Evolutionary conservation across 2,797 vertebrate species (phyloP), one percentile per base, ranked within the genome.

Genomic region (Ceryle rudis): DNA sequence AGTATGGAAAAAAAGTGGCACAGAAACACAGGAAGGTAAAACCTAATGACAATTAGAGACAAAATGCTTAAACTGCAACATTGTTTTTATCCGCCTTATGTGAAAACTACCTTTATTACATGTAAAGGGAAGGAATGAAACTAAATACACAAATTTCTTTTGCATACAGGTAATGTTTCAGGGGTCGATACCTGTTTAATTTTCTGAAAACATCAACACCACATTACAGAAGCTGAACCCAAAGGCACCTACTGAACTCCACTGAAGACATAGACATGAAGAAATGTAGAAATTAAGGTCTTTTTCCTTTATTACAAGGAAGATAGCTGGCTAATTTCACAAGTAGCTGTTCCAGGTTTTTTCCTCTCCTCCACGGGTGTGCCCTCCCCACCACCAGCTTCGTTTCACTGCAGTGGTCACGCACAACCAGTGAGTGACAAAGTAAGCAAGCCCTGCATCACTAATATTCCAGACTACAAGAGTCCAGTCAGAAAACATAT

Each of bases 281-380:
- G 54, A 51, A n/a, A 1, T 6, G 3, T 21, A 58, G 28, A 58
- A 82, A 29, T 72, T 14, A 19, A 82, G 60, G 26, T 28, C 9
- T 70, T 79, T 84, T 70, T 90, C 62, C 61, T 70, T 54, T 47
- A 31, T 60, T 41, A 58, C 6, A 57, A 73, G 78, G 78, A 97
- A 94, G 79, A 82, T 88, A 81, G 42, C 37, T 64, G 58, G 66
- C 80, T 92, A 94, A 83, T 96, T 97, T 95, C 46, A 25, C 37
- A 58, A 95, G 79, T 39, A 94, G 89, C 72, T 93, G 49, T 71
- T 93, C 47, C 93, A 86, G 64, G 5, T 11, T 78, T 95, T 92
- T 96, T 91, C 88, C 47, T 42, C 42, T 61, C 33, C 70, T 55
- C 21, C 10, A 35, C 1, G 7, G 37, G 11, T 52, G 9, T 51